Evolutionary conservation across 2,113 vertebrate species (phyloP), one percentile per base, ranked within the genome.

Genomic region (Ardeotis arabs): DNA sequence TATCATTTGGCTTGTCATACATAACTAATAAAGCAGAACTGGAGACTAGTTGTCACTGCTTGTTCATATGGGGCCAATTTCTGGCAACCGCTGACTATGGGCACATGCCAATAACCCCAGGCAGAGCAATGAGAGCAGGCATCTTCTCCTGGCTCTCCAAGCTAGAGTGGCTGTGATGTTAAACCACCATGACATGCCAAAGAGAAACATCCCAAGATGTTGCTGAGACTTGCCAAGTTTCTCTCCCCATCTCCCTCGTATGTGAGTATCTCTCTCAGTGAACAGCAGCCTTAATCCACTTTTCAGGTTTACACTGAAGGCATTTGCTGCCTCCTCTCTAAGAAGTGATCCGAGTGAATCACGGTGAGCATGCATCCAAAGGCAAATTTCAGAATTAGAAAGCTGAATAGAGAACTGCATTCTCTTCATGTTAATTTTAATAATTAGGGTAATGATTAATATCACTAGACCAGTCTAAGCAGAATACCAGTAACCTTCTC

Each of bases 311-410:
- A 27, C 45, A 73, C 19, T 12, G 45, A 85, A 86, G 16, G 39
- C 2, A 9, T 81, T 69, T 82, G 3, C 77, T 85, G 10, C 31
- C 28, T 82, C 18, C 41, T 31, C 31, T 50, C 4, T 49, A 33
- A 3, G 6, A 56, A 75, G 49, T 23, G 20, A 35, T 55, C 12
- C 0, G 2, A 18, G 11, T 37, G 58, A 86, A 7, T 35, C 70
- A 59, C 0, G 0, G n/a, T 12, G 8, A 45, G 7, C 5, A 6
- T 39, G 19, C 0, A 4, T 14, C 24, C 53, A 88, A 88, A 72
- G 6, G 12, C 28, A 77, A 89, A 47, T 14, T 70, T 45, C 33
- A 87, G 29, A 78, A 64, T 14, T 6, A 58, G 13, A 58, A 73
- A 60, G 20, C 41, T 39, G 78, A 49, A n/a, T 6, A 5, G 7